Percentiles rank a stretch among this genome's conserved stretches.
These are phyloP conservation scores for Xenopus tropicalis DNA, from an alignment of 2,113 vertebrate genomes.

Conservation along the genomic window UCB_Xtro_10.0 CM004443.2:200739001-200739500, in stretches of 20 bases:
- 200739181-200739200: slow-evolving; percentile 80
- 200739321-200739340: no score
- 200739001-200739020: slow-evolving; percentile 14
- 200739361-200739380: no score
- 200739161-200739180: slow-evolving; percentile 76
- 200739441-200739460: no score
- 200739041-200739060: background rate
- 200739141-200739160: slow-evolving; percentile 82
- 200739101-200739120: slow-evolving; percentile 70
- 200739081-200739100: slow-evolving; percentile 65
- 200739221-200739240: slow-evolving; percentile 64
- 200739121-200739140: slow-evolving; percentile 81
- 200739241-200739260: slow-evolving; percentile 64
- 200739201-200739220: slow-evolving; percentile 68
- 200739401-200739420: no score
- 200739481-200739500: no score
- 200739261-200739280: no score
- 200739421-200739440: no score
- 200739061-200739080: slow-evolving; percentile 64
- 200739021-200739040: slow-evolving; percentile 20
- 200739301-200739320: no score
- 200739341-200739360: no score
- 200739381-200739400: no score
- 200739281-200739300: no score
- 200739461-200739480: no score